Evolutionary conservation across 2,888 invertebrate genomes (phyloP), one percentile per base, ranked within the genome.

Genomic region (Amorpha juglandis): DNA sequence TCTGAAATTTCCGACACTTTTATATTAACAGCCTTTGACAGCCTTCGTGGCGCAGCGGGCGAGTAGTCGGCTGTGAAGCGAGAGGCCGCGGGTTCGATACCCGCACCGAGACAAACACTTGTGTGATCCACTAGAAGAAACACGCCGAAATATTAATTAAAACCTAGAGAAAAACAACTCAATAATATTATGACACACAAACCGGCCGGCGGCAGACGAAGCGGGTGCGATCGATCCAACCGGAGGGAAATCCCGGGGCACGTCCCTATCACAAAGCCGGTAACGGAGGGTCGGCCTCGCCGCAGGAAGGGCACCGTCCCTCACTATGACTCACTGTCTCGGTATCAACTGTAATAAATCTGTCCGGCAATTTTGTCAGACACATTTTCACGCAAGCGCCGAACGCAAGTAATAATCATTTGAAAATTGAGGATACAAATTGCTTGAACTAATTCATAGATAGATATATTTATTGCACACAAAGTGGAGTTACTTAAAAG

Each of bases 311-410:
- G 58, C 58, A 38, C 38, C 16, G 42, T 38, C 58, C 58, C 38
- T 52, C 21, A 9, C 19, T 19, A 19, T 58, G 58, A 58, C 58
- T 58, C 58, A 58, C 19, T 38, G 58, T 58, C 58, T 58, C 38
- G 38, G 35, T 52, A 27, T 53, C n/a, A 35, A 11, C 35, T 35
- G 38, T 7, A 16, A 38, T 53, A 55, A 55, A 55, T 55, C 55
- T n/a, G 38, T 16, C 6, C 11, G 12, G 16, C 1, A 38, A 42
- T 38, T 58, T 42, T 12, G 19, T 50, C 1, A 45, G 45, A 45
- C 7, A 6, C 42, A 11, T 42, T 42, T 45, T 14, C 45, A 45
- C 42, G 45, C 45, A 45, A 45, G 45, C 38, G 0, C 1, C 7
- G 1, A 7, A 14, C 45, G 45, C 45, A 45, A 45, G 42, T 9